Conservation (phyloP, 2,797 vertebrate species). For the Spinus pinus region DNA sequence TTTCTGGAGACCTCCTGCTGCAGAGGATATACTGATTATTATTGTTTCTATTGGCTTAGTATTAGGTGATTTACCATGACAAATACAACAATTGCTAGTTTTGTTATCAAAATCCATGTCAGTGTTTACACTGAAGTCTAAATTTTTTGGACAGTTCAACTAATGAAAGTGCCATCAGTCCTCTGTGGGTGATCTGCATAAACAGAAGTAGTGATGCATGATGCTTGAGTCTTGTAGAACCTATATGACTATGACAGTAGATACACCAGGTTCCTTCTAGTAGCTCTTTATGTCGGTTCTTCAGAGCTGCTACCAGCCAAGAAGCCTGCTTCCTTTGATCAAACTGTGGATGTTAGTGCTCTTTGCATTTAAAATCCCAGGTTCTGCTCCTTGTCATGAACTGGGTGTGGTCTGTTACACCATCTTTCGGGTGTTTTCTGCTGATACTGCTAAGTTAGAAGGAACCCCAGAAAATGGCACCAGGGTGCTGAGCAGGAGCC, state of each 20-base stretch:
- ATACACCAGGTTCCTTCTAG: neutral
- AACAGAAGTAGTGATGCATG: neutral
- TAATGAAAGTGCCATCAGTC: neutral
- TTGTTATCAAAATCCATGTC: neutral
- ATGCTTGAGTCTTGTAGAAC: neutral
- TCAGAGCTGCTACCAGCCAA: neutral
- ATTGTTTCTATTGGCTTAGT: neutral
- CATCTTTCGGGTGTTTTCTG: neutral
- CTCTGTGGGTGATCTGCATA: neutral
- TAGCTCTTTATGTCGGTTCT: neutral
- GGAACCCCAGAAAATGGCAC: neutral
- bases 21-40: neutral
- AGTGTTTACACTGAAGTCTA: neutral
- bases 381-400: neutral
- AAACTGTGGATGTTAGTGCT: neutral
- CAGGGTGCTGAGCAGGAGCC: neutral
- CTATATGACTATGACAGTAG: neutral
- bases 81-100: neutral
- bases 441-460: too few relatives aligned
- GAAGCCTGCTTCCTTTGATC: neutral
- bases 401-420: neutral
- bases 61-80: neutral
- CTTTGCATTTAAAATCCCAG: neutral
- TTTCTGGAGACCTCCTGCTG: neutral
- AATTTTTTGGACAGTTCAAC: neutral